Evolutionary conservation across 2,888 invertebrate genomes (phyloP), one percentile per base, ranked within the genome.

Genomic region (Plagiodera versicolora): DNA sequence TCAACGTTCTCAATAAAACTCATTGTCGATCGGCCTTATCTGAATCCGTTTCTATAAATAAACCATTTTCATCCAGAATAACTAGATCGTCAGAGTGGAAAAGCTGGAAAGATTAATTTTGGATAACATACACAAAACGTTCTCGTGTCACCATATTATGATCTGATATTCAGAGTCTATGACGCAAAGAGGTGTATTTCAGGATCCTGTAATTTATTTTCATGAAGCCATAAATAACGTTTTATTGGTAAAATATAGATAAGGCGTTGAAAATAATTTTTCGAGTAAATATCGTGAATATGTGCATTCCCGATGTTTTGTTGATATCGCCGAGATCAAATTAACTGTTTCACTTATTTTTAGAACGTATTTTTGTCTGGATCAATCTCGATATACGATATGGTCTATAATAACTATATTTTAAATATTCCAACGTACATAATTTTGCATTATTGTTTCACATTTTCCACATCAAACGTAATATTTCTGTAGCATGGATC

Each of bases 111-210:
- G 44, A 54, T 58, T 51, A 18, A 53, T 32, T 44, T 35, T 30
- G 47, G 53, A 54, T 58, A 58, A 56, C 51, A 52, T 47, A 24
- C 20, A 46, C 57, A 53, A 44, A 44, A 52, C 17, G 61, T 53
- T 63, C 54, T 47, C 56, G 56, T 65, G 65, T 65, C 65, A 58
- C 65, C 56, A 52, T 60, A 58, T 60, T 53, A 60, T 64, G 54
- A 64, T 59, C 56, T 49, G 58, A 65, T 62, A 59, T 57, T 60
- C 45, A 44, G 55, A 24, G 56, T 28, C 35, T 58, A 58, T 66
- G 66, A 66, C 66, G 66, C 66, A 66, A 60, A 56, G 52, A 46
- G 60, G 60, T n/a, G n/a, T 66, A 66, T 66, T 66, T 66, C 58
- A 60, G 58, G 62, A 60, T 44, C 35, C 47, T 14, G n/a, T 3